Conservation (phyloP, 1,140 invertebrate genomes). For the Notospermus geniculatus region DNA sequence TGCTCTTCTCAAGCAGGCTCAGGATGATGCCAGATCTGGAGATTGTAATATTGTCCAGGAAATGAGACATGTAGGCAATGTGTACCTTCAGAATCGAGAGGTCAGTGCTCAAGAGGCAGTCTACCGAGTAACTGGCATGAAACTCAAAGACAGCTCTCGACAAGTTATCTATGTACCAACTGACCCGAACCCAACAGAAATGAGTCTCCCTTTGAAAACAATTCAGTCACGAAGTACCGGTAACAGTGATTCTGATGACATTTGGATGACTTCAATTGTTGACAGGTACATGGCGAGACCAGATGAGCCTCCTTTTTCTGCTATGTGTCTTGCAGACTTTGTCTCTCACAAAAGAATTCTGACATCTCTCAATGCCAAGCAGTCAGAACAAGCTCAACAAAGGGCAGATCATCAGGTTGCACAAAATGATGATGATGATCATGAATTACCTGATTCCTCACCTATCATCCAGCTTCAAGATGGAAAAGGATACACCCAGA, state of each 20-base stretch:
- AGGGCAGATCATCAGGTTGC: too few species aligned
- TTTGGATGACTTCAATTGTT: slow-evolving; percentile 19
- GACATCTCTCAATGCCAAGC: background rate
- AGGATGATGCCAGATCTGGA: background rate
- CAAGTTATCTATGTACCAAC: background rate
- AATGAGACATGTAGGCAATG: background rate
- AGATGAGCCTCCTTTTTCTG: slow-evolving; percentile 9
- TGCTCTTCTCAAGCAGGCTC: background rate
- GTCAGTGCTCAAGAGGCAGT: slow-evolving; percentile 9
- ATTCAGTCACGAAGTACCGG: background rate
- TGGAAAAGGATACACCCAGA: too few species aligned
- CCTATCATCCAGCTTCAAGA: too few species aligned
- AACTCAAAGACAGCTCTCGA: background rate
- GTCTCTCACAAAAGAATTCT: slow-evolving; percentile 19
- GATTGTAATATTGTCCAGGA: background rate
- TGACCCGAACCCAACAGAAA: background rate
- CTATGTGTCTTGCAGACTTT: slow-evolving; percentile 24
- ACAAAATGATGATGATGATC: too few species aligned
- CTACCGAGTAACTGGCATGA: background rate
- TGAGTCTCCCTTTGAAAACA: background rate
- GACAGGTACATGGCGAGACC: slow-evolving; percentile 20
- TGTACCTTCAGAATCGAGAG: slow-evolving; percentile 3
- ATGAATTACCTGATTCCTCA: too few species aligned
- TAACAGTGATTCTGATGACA: background rate
- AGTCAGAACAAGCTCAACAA: slow-evolving; percentile 10